phyloP scores from a whole-genome alignment of 2,888 invertebrate genomes.

The Seladonia tumulorum region DNA sequence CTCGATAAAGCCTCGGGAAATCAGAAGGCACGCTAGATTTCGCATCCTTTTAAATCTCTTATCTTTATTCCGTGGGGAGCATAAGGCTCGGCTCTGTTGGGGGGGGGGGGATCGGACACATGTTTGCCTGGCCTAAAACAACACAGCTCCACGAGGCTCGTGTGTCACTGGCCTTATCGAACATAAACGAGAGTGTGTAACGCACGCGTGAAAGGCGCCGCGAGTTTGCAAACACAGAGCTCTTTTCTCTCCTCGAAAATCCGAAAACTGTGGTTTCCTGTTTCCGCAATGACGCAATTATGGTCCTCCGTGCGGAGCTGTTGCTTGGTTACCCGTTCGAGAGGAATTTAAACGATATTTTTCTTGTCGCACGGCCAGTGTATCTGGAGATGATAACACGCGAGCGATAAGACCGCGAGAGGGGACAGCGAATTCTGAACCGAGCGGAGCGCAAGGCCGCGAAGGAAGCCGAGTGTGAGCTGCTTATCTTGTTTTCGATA shows the following conservation, averaged over 20 bases:
- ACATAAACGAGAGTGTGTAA: not conserved
- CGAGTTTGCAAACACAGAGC: constrained; percentile 22
- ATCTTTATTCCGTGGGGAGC: constrained; percentile 33
- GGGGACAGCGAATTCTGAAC: not conserved
- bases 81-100: constrained; percentile 38
- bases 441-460: constrained; percentile 8
- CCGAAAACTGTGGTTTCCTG: not conserved
- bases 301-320: not conserved
- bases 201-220: constrained; percentile 6
- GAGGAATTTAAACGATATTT: constrained; percentile 16
- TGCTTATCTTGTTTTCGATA: constrained; percentile 57
- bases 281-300: constrained; percentile 25
- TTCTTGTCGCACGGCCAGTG: not conserved
- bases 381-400: not conserved
- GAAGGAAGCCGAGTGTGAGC: constrained; percentile 3
- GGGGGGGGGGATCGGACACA: constrained; percentile 38
- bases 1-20: not conserved
- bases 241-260: constrained; percentile 22
- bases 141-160: constrained; percentile 51
- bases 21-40: not conserved
- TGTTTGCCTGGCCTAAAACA: constrained; percentile 73
- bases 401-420: not conserved
- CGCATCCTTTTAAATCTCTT: constrained; percentile 47
- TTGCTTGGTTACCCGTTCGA: not conserved
- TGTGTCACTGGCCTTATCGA: constrained; percentile 60